Evolutionary conservation across 1,140 invertebrate species (phyloP).

Genomic region (Spodoptera frugiperda): DNA sequence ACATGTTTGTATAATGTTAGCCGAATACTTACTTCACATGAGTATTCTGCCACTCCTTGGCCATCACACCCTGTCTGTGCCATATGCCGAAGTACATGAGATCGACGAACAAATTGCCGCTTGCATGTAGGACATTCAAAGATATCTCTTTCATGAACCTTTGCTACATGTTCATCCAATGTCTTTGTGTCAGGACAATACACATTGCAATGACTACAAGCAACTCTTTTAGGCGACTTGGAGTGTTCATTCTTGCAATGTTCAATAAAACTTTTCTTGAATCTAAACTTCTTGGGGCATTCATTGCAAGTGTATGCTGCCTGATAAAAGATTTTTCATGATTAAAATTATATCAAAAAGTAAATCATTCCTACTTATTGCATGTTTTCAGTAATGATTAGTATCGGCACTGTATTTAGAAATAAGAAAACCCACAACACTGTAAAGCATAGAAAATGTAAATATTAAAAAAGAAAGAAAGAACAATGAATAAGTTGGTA

Average conservation of each 20-base stretch:
- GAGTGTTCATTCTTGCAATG: conserved; percentile 75
- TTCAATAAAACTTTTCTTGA: conserved; percentile 63
- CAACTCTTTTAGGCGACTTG: conserved; percentile 63
- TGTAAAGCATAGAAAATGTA: too few relatives aligned
- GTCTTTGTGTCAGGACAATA: conserved; percentile 64
- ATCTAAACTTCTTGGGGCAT: conserved; percentile 76
- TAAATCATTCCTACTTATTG: too few relatives aligned
- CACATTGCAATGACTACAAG: conserved; percentile 68
- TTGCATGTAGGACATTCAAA: conserved; percentile 70
- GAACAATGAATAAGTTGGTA: too few relatives aligned
- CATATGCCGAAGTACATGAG: conserved; percentile 76
- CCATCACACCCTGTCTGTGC: conserved; percentile 77
- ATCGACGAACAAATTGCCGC: conserved; percentile 70
- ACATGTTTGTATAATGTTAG: not conserved
- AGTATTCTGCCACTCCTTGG: conserved; percentile 53
- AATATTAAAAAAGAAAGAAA: too few relatives aligned
- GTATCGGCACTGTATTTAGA: too few relatives aligned
- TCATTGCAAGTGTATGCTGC: conserved; percentile 62
- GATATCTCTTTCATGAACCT: conserved; percentile 67
- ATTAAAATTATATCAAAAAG: not conserved
- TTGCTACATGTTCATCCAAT: conserved; percentile 65
- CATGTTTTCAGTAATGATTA: too few relatives aligned
- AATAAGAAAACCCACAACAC: too few relatives aligned
- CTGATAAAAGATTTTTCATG: conserved; percentile 50
- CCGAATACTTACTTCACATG: conserved; percentile 68